Conservation (phyloP, 2,797 vertebrate genomes). For the Mus minutoides region DNA sequence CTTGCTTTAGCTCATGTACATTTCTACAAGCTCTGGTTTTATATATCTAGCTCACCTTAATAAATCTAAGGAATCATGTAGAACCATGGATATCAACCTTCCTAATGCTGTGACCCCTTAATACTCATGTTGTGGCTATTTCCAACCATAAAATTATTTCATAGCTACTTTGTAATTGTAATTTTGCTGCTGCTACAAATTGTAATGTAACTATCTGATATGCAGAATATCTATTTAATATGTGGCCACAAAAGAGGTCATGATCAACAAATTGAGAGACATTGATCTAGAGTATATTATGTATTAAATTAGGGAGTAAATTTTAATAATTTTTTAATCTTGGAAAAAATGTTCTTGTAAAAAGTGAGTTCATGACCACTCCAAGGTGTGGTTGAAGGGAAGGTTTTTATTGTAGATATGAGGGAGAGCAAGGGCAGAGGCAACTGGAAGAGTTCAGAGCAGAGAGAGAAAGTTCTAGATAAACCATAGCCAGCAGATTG, state of each 20-base stretch:
- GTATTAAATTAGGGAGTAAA: not conserved
- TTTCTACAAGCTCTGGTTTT: slow-evolving; percentile 38
- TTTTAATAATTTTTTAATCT: not conserved
- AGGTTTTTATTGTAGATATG: not conserved
- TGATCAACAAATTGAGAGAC: not conserved
- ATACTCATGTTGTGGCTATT: not conserved
- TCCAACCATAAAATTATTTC: not conserved
- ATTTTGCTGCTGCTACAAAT: not conserved
- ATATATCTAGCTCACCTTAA: slow-evolving; percentile 6
- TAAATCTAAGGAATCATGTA: not conserved
- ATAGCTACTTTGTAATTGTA: not conserved
- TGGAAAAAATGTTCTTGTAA: not conserved
- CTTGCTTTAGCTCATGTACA: not conserved
- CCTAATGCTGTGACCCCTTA: not conserved
- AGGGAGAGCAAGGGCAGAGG: not conserved
- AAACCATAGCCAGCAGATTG: not conserved
- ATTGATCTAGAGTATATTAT: not conserved
- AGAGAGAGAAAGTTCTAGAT: not conserved
- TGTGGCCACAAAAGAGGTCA: not conserved
- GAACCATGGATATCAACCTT: not conserved
- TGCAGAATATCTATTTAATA: not conserved
- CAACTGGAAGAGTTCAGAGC: not conserved
- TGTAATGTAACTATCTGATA: not conserved
- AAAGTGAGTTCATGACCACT: not conserved
- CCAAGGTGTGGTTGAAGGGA: not conserved